Conservation (phyloP, 2,797 vertebrate species). For the Streptopelia turtur region DNA sequence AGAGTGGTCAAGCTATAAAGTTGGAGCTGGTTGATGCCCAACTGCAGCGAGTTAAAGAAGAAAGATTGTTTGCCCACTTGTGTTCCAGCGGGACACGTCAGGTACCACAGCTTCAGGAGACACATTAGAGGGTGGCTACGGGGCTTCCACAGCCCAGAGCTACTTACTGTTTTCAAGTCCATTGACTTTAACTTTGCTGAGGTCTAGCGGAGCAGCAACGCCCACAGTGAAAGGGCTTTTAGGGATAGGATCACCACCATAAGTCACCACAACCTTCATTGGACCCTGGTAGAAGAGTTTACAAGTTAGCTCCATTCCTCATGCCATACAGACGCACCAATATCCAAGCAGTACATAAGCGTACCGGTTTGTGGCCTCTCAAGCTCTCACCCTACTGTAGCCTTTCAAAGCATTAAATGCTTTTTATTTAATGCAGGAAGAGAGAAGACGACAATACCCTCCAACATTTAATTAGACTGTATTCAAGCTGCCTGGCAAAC, state of each 20-base stretch:
- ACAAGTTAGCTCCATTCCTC: slow-evolving; percentile 19
- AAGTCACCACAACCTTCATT: slow-evolving; percentile 86
- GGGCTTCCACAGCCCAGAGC: background rate
- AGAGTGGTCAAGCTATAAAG: background rate
- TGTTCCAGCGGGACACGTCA: background rate
- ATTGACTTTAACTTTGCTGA: slow-evolving; percentile 87
- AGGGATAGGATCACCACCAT: slow-evolving; percentile 89
- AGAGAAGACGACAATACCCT: background rate
- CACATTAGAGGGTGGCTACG: background rate
- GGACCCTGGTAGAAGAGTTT: slow-evolving; percentile 82
- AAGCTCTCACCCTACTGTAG: background rate
- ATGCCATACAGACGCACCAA: background rate
- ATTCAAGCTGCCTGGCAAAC: slow-evolving; percentile 10
- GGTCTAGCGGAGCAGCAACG: slow-evolving; percentile 89
- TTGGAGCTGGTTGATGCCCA: background rate
- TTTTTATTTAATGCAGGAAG: slow-evolving; percentile 1
- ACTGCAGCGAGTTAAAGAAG: background rate
- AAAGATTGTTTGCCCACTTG: background rate
- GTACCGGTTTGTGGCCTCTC: background rate
- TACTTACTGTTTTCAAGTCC: slow-evolving; percentile 92
- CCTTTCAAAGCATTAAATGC: background rate
- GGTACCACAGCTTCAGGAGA: background rate
- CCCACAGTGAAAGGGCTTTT: slow-evolving; percentile 91
- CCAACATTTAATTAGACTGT: background rate
- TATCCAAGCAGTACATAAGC: background rate